Evolutionary conservation across 1,140 invertebrate species (phyloP).

Genomic region (Manduca sexta): DNA sequence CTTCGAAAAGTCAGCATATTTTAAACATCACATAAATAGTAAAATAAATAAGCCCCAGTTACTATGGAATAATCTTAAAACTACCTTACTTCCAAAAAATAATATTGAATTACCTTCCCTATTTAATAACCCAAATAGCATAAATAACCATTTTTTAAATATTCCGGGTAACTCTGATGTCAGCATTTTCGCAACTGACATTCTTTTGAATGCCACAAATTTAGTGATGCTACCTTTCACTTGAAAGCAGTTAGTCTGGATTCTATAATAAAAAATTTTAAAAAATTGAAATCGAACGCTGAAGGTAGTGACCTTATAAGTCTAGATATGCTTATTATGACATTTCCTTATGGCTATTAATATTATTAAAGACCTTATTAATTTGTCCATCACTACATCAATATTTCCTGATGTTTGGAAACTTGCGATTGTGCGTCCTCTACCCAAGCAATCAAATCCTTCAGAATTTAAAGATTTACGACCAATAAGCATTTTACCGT

Average conservation of each 20-base stretch:
- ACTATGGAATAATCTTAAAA: constrained; percentile 12
- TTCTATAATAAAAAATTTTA: constrained; percentile 2
- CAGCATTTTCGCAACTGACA: neutral
- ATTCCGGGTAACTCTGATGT: neutral
- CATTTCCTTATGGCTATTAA: neutral
- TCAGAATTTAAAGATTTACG: too few relatives aligned
- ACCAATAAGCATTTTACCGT: constrained; percentile 2
- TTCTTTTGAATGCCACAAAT: constrained; percentile 8
- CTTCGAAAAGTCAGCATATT: constrained; percentile 16
- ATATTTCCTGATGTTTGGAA: neutral
- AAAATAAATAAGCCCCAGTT: constrained; percentile 1
- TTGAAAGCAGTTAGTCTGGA: neutral
- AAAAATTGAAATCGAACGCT: constrained; percentile 10
- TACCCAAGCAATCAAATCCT: too few relatives aligned
- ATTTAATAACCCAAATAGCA: constrained; percentile 13
- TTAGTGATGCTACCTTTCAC: neutral
- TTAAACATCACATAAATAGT: constrained; percentile 6
- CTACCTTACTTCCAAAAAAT: constrained; percentile 6
- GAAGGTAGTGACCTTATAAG: constrained; percentile 8
- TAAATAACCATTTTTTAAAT: constrained; percentile 19
- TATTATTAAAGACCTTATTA: constrained; percentile 5
- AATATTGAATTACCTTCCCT: constrained; percentile 2
- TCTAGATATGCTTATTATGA: constrained; percentile 13
- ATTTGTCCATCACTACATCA: neutral
- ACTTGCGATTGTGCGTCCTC: neutral